Base-by-base conservation (phyloP, 2,797 vertebrate genomes). In the Sciaenops ocellatus region DNA sequence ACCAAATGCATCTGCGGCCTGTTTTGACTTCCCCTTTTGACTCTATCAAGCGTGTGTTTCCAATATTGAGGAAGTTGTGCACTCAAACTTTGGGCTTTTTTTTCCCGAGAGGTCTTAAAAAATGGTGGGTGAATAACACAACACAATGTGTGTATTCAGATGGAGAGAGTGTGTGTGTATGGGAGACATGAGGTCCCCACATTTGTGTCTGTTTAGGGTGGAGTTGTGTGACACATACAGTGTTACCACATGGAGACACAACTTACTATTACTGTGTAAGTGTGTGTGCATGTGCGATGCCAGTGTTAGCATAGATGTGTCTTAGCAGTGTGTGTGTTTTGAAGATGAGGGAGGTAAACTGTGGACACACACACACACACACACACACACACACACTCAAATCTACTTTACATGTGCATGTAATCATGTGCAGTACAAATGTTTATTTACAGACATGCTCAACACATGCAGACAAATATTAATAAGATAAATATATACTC, bases 11-110 rank as follows among this genome's bases (percentile, higher is more conserved):
- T 86, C 84, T 70, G 81, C 9, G 76, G 79, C 85, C 72, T 89
- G 28, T 82, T 85, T 82, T 66, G 73, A 90, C 89, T 93, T 93
- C 90, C 90, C 61, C 84, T 86, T 92, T 91, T 82, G 60, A 85
- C 84, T 83, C 85, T 76, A 76, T 85, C 73, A 51, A 82, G 67
- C 51, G 41, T 77, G 73, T 82, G 59, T 78, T 89, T 93, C 83
- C 78, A 88, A 90, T 85, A 84, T 69, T 80, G 78, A 87, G 86
- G 89, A 92, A 92, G 85, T 85, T 51, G 66, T 69, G 69, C 75
- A 71, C 78, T 85, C 38, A 76, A 66, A 78, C 67, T 41, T 69
- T 2, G 22, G 17, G 18, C 9, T 9, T 38, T 38, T 38, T 50
- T 87, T 76, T 46, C 69, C 28, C 22, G 17, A 73, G 4, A 26